A percentile compares a stretch with the other conserved stretches of the same genome.
Conservation (phyloP, 2,797 vertebrate species). For the Spea hammondii region DNA sequence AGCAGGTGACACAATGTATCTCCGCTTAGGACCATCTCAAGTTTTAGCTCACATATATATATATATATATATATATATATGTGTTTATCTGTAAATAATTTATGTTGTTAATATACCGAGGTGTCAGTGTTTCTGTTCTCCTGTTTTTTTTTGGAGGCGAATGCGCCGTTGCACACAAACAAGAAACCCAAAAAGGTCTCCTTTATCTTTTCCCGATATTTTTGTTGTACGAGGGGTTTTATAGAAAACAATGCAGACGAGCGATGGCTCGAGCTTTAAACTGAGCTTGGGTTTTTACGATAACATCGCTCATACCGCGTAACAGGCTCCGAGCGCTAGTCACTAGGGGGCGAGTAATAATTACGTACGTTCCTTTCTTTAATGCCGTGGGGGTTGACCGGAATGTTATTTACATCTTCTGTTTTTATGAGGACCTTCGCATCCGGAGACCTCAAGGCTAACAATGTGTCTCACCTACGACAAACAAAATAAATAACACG, state of each 20-base stretch:
- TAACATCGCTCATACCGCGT: conserved; percentile 24
- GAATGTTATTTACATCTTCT: conserved; percentile 12
- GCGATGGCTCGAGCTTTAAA: background rate
- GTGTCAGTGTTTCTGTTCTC: too few relatives aligned
- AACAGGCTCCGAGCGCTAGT: background rate
- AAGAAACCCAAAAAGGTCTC: background rate
- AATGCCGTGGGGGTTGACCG: conserved; percentile 1
- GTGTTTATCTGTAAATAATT: too few relatives aligned
- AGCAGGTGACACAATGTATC: too few relatives aligned
- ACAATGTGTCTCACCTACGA: background rate
- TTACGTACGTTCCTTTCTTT: conserved; percentile 8
- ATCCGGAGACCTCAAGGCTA: conserved; percentile 12
- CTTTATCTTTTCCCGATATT: background rate
- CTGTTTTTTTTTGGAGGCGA: too few relatives aligned
- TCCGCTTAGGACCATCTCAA: too few relatives aligned
- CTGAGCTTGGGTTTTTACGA: conserved; percentile 13
- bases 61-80: too few relatives aligned
- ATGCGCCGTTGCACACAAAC: too few relatives aligned
- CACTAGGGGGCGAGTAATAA: conserved; percentile 36
- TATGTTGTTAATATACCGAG: too few relatives aligned
- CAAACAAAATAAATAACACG: background rate
- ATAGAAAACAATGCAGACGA: background rate
- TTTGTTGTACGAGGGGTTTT: background rate
- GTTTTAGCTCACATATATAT: too few relatives aligned
- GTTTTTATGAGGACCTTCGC: background rate